Evolutionary conservation across 2,888 invertebrate genomes (phyloP).

Genomic region (Epistrophe grossulariae): DNA sequence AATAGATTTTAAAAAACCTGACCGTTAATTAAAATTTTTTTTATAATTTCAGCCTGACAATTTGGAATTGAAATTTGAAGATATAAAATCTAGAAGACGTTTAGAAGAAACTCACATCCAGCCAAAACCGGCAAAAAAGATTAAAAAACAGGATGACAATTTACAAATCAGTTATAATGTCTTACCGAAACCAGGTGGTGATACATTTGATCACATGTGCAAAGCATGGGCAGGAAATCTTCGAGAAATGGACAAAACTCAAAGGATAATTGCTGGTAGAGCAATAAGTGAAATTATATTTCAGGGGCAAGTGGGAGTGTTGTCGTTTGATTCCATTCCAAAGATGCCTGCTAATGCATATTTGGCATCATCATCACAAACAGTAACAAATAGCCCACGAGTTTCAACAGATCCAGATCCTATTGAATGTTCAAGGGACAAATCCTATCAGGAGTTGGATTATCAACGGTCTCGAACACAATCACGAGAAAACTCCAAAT

Average conservation of each 20-base stretch:
- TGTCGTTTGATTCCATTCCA: constrained; percentile 7
- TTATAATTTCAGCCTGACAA: not conserved
- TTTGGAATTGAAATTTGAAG: not conserved
- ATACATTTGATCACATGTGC: constrained; percentile 23
- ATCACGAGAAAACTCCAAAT: not conserved
- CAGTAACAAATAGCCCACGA: not conserved
- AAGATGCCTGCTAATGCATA: not conserved
- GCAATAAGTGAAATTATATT: constrained; percentile 32
- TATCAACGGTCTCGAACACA: not conserved
- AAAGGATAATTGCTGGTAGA: constrained; percentile 12
- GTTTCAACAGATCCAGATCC: not conserved
- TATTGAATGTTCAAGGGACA: not conserved
- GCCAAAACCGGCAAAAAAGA: not conserved
- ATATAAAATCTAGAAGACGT: not conserved
- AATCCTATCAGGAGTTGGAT: not conserved
- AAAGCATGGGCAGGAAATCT: constrained; percentile 27
- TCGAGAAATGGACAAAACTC: not conserved
- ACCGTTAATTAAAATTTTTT: not conserved
- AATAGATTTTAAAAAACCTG: too few relatives aligned
- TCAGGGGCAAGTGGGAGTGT: constrained; percentile 7
- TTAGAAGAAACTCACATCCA: not conserved
- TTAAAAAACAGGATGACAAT: not conserved
- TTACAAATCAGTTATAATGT: not conserved
- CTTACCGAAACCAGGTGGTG: not conserved
- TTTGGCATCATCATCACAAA: not conserved